Conservation (phyloP, 1,140 invertebrate genomes). For the Lepidostoma basale region DNA sequence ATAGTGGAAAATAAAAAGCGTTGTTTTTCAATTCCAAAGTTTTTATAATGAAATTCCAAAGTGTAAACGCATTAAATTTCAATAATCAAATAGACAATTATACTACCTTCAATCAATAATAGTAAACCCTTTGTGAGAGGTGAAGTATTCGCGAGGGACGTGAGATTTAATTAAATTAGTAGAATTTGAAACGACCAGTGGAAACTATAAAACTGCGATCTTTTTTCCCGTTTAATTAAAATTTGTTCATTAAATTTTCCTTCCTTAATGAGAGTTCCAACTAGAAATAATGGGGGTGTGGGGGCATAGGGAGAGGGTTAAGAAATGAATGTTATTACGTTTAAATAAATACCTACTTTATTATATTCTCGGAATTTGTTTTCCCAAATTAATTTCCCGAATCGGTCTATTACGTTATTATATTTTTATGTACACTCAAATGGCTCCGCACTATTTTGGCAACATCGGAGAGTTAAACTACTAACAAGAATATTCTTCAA, state of each 20-base stretch:
- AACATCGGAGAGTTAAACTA: not conserved
- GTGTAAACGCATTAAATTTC: no score
- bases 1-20: no score
- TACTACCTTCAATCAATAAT: constrained; percentile 7
- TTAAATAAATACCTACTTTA: constrained; percentile 30
- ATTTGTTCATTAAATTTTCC: constrained; percentile 39
- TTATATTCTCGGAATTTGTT: constrained; percentile 25
- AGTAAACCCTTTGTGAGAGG: not conserved
- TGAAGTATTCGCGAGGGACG: constrained; percentile 5
- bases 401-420: constrained; percentile 17
- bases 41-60: no score
- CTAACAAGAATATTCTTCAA: not conserved
- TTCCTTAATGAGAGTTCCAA: constrained; percentile 32
- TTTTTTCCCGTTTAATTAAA: constrained; percentile 40
- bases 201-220: constrained; percentile 37
- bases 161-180: constrained; percentile 29
- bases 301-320: constrained; percentile 2
- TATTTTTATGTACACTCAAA: constrained; percentile 28
- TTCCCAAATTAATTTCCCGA: constrained; percentile 30
- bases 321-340: constrained; percentile 28
- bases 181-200: constrained; percentile 22
- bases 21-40: no score
- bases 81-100: no score
- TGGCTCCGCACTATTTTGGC: not conserved
- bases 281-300: not conserved